phyloP scores from a whole-genome alignment of 2,888 invertebrate species.

The Tineola bisselliella region DNA sequence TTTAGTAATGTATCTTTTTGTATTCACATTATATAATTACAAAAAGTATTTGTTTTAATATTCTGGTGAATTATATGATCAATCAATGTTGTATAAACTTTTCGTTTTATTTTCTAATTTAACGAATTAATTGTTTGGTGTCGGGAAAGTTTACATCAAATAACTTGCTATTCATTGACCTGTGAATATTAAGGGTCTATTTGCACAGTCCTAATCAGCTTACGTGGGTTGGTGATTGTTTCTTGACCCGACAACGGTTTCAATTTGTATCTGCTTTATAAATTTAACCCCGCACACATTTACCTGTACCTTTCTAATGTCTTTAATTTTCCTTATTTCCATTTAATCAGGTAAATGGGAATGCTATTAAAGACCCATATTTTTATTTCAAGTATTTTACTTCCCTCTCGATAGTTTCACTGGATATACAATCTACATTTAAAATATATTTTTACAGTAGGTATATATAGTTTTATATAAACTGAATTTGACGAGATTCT shows the following conservation, averaged over 20 bases:
- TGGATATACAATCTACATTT: no score
- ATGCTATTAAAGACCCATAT: not conserved
- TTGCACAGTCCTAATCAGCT: slow-evolving; percentile 10
- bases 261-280: not conserved
- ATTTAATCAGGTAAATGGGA: slow-evolving; percentile 4
- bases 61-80: no score
- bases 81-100: not conserved
- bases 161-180: not conserved
- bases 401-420: no score
- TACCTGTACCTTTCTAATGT: not conserved
- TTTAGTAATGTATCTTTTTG: not conserved
- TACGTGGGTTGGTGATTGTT: slow-evolving; percentile 10
- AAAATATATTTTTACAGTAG: no score
- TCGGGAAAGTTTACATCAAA: not conserved
- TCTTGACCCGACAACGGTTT: slow-evolving; percentile 7
- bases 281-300: not conserved
- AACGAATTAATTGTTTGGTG: not conserved
- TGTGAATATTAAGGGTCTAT: slow-evolving; percentile 4
- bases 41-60: no score
- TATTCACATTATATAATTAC: no score
- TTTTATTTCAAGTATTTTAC: not conserved
- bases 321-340: slow-evolving; percentile 8
- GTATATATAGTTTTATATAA: no score
- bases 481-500: no score
- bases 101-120: not conserved